These are phyloP conservation scores for Neelides sp. DNA, from an alignment of 1,140 invertebrate genomes.

Conservation along the genomic window DNA sequence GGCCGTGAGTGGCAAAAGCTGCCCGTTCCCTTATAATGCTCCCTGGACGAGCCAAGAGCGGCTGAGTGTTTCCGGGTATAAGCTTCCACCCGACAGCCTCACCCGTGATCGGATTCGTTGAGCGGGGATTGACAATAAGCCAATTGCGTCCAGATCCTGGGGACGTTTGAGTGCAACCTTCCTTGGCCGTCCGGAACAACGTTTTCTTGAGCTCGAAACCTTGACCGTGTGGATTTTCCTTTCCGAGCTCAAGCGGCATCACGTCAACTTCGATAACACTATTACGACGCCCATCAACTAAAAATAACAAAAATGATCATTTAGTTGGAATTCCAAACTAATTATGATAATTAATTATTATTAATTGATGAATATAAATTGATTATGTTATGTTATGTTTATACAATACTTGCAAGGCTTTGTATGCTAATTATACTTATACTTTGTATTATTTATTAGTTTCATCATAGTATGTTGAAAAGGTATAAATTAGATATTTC, in stretches of 20 bases:
- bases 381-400: too few species aligned
- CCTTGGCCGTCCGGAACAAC: conserved; percentile 2
- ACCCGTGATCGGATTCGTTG: conserved; percentile 16
- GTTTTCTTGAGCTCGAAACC: conserved; percentile 21
- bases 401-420: too few species aligned
- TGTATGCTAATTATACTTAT: too few species aligned
- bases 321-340: too few species aligned
- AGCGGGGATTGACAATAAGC: conserved; percentile 22
- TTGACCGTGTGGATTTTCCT: conserved; percentile 25
- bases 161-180: not conserved
- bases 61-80: conserved; percentile 11
- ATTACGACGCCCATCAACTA: conserved; percentile 26
- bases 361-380: too few species aligned
- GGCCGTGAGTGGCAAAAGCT: conserved; percentile 18
- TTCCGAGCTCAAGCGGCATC: conserved; percentile 10
- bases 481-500: too few species aligned
- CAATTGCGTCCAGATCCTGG: conserved; percentile 11
- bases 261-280: conserved; percentile 21
- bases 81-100: conserved; percentile 27
- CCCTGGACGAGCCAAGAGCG: conserved; percentile 14
- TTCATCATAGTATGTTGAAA: too few species aligned
- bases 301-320: too few species aligned
- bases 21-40: conserved; percentile 22
- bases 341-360: too few species aligned
- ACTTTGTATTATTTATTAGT: too few species aligned